Conservation (phyloP, 1,140 invertebrate species). For the Proctacanthus coquilletti region DNA sequence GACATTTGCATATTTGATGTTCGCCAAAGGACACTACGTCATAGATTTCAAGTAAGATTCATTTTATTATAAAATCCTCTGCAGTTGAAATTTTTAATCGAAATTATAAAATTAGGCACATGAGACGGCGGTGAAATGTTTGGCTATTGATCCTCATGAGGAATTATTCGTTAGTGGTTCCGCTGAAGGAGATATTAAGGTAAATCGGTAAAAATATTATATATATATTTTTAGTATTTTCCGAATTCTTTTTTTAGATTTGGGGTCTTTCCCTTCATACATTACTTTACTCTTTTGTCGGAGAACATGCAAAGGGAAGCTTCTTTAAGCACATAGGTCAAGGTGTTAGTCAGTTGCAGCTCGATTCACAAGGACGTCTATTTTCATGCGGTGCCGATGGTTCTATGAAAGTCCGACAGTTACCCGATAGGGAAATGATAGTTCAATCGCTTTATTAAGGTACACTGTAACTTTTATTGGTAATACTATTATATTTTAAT, state of each 20-base stretch:
- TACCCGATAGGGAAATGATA: conserved; percentile 50
- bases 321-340: conserved; percentile 94
- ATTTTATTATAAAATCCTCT: not conserved
- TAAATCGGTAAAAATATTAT: conserved; percentile 34
- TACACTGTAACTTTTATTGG: too few relatives aligned
- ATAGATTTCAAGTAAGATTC: conserved; percentile 50
- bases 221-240: conserved; percentile 5
- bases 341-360: conserved; percentile 87
- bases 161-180: conserved; percentile 95
- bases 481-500: too few relatives aligned
- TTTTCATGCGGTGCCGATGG: conserved; percentile 98
- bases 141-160: conserved; percentile 85
- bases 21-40: conserved; percentile 68
- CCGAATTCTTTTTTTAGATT: conserved; percentile 45
- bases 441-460: not conserved
- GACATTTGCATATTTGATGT: conserved; percentile 92
- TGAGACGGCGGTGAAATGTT: conserved; percentile 84
- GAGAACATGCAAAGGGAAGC: conserved; percentile 82
- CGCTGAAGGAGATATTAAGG: conserved; percentile 98
- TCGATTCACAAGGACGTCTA: conserved; percentile 71
- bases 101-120: conserved; percentile 45
- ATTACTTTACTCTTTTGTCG: conserved; percentile 71
- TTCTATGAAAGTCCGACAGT: conserved; percentile 89
- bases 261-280: conserved; percentile 81
- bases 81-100: not conserved